Evolutionary conservation across 2,113 vertebrate genomes (phyloP), one percentile per base, ranked within the genome.

Genomic region (Mesitornis unicolor): DNA sequence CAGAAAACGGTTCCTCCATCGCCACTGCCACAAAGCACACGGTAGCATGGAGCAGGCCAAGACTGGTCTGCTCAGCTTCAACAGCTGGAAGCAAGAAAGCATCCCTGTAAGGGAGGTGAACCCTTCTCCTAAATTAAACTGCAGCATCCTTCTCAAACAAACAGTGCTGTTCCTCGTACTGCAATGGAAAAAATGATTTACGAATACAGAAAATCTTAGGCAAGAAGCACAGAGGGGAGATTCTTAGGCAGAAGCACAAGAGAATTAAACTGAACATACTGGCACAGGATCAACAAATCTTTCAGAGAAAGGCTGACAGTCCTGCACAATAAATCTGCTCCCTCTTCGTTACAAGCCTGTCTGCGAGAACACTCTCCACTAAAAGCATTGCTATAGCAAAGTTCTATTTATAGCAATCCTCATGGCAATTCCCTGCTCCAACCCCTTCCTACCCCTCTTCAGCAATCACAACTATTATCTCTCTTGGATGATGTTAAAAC

Each of bases 311-410:
- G 59, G 57, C 92, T 82, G 95, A 90, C 90, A 92, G 89, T 96
- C 85, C 89, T 84, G 91, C 73, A 88, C 89, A 91, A 95, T 95
- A 95, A 96, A 96, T 96, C 89, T 96, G 94, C 87, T 89, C 65
- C 81, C 74, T 89, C 89, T 89, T 89, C 36, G n/a, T 81, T 94
- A 87, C 81, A 61, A 91, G 91, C 69, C 89, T 90, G 94, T 87
- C 89, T 96, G 81, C 3, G 6, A 82, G 89, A 95, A 91, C 87
- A 73, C 84, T 85, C 87, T 82, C 78, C 53, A 25, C 91, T 91
- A 91, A 97, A 97, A 94, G 91, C 91, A 91, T 1, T 91, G 89
- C 93, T 92, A 22, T 6, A 94, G 87, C 71, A 77, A 90, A 95
- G 74, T 29, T 56, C 96, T 97, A 92, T 95, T 96, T 94, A 94